Conservation (phyloP, 1,140 invertebrate genomes). For the Drosophila quadrilineata region DNA sequence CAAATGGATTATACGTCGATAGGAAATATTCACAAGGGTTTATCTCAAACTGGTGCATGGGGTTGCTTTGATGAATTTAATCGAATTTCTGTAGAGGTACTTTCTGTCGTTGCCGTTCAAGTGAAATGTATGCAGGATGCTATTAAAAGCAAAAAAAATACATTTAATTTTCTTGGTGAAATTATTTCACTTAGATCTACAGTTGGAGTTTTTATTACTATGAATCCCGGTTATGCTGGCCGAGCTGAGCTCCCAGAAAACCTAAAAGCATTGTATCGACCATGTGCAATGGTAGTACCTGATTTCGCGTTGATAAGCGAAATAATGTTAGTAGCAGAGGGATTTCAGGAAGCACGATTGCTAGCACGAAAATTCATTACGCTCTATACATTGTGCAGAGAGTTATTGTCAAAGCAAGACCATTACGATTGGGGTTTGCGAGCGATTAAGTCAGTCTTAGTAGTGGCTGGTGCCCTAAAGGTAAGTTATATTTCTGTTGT, state of each 20-base stretch:
- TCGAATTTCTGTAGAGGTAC: constrained; percentile 94
- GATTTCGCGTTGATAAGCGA: constrained; percentile 96
- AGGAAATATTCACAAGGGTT: constrained; percentile 94
- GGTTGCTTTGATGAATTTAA: constrained; percentile 98
- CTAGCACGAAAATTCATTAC: constrained; percentile 96
- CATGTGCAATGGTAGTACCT: constrained; percentile 97
- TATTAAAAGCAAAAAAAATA: constrained; percentile 89
- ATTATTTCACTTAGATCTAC: constrained; percentile 88
- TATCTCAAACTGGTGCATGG: constrained; percentile 96
- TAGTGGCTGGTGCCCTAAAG: constrained; percentile 92
- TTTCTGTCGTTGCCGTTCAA: constrained; percentile 96
- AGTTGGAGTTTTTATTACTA: constrained; percentile 96
- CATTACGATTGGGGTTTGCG: constrained; percentile 97
- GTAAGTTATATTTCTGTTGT: constrained; percentile 73
- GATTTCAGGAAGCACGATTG: constrained; percentile 92
- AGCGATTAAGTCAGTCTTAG: constrained; percentile 95
- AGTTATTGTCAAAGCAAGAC: constrained; percentile 95
- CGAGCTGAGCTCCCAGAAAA: constrained; percentile 88
- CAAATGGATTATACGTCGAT: constrained; percentile 98
- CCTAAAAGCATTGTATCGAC: constrained; percentile 82
- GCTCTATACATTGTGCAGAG: constrained; percentile 92
- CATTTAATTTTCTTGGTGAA: constrained; percentile 93
- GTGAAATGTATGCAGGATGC: constrained; percentile 92
- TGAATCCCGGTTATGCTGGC: constrained; percentile 95
- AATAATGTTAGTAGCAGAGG: constrained; percentile 96